Conservation (phyloP, 2,797 vertebrate species). For the Nyctibius grandis region DNA sequence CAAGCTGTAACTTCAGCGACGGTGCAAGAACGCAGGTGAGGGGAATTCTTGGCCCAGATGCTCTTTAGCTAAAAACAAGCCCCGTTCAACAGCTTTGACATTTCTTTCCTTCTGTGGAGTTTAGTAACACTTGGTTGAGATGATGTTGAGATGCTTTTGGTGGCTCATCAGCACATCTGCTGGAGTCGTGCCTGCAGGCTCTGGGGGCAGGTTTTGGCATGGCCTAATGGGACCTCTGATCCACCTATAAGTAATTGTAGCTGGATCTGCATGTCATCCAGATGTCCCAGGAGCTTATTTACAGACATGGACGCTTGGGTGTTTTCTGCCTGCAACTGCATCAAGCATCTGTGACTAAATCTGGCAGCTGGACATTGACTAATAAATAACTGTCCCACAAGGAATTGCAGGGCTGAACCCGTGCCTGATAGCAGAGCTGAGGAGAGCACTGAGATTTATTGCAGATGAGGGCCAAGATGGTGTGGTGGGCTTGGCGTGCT, state of each 20-base stretch:
- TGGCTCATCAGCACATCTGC: background rate
- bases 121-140: background rate
- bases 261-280: background rate
- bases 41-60: background rate
- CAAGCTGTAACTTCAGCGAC: background rate
- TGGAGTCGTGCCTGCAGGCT: background rate
- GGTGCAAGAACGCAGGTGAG: background rate
- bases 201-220: background rate
- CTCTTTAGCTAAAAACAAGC: background rate
- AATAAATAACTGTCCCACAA: background rate
- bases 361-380: slow-evolving; percentile 26
- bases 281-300: background rate
- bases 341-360: background rate
- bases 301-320: background rate
- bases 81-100: background rate
- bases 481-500: background rate
- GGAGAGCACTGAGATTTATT: background rate
- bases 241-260: background rate
- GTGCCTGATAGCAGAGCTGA: background rate
- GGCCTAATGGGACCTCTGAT: background rate
- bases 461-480: background rate
- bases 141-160: background rate
- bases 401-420: slow-evolving; percentile 8
- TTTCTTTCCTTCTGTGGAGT: background rate
- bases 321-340: background rate